A percentile compares a stretch with the other conserved stretches of the same genome.
phyloP scores from a whole-genome alignment of 2,113 vertebrate genomes.

The Alectura lathami region DNA sequence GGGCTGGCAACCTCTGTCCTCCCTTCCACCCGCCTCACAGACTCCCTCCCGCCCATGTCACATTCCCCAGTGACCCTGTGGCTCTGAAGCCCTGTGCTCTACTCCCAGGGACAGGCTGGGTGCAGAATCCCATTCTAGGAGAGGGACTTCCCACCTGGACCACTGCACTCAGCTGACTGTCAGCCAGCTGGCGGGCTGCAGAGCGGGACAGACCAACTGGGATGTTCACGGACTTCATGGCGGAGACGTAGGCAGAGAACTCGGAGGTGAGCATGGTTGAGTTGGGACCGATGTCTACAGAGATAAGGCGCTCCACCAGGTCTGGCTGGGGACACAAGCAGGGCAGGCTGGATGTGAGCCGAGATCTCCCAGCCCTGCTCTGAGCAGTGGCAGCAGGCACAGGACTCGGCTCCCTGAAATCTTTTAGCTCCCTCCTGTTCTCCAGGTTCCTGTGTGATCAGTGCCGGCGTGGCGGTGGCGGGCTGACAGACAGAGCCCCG shows the following conservation, averaged over 20 bases:
- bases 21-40: not conserved
- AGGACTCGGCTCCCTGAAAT: not conserved
- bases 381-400: accelerated
- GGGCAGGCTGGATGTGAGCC: not conserved
- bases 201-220: slow-evolving; percentile 82
- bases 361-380: not conserved
- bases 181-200: slow-evolving; percentile 84
- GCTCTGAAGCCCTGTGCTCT: not conserved
- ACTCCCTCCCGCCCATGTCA: too few relatives aligned
- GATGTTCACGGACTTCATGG: slow-evolving; percentile 85
- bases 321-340: slow-evolving; percentile 78
- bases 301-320: slow-evolving; percentile 89
- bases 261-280: slow-evolving; percentile 52
- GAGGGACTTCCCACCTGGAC: slow-evolving; percentile 77
- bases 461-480: accelerated
- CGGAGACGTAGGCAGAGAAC: slow-evolving; percentile 82
- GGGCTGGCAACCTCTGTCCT: not conserved
- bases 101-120: not conserved
- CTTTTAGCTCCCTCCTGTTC: not conserved
- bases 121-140: not conserved
- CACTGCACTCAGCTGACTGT: slow-evolving; percentile 80
- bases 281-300: slow-evolving; percentile 87
- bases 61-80: accelerated
- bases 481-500: not conserved
- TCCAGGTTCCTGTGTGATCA: accelerated